Percentiles rank a stretch among this genome's conserved stretches.
Conservation (phyloP, 2,113 vertebrate species). For the Sardina pilchardus region DNA sequence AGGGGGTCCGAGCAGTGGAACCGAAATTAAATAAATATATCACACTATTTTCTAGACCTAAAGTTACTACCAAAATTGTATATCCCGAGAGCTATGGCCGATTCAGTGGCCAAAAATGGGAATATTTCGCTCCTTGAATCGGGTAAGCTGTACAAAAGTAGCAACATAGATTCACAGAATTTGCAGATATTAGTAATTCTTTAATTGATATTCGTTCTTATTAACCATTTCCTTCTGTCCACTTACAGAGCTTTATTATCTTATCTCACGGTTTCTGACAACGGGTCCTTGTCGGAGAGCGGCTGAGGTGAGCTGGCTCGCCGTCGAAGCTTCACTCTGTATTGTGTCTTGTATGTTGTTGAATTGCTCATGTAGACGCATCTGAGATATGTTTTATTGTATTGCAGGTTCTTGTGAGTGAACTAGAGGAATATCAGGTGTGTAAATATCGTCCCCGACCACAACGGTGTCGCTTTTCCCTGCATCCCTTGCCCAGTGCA, state of each 20-base stretch:
- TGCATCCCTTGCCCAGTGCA: not conserved
- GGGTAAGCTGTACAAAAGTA: conserved; percentile 79
- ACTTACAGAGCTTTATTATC: conserved; percentile 89
- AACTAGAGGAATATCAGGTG: conserved; percentile 93
- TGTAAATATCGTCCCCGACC: conserved; percentile 57
- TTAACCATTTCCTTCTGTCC: conserved; percentile 52
- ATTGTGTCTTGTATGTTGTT: conserved; percentile 41
- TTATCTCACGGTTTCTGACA: conserved; percentile 91
- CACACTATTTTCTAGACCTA: conserved; percentile 55
- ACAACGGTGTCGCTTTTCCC: conserved; percentile 28
- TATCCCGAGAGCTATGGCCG: conserved; percentile 73
- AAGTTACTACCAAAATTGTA: conserved; percentile 59
- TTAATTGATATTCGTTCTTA: conserved; percentile 51
- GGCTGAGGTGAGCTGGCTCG: conserved; percentile 84
- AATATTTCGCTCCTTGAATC: conserved; percentile 89
- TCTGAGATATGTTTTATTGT: conserved; percentile 45
- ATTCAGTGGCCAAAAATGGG: conserved; percentile 78
- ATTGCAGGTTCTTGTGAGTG: conserved; percentile 85
- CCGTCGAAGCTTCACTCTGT: conserved; percentile 43
- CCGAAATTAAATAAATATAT: conserved; percentile 78
- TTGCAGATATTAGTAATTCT: conserved; percentile 38
- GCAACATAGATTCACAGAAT: conserved; percentile 53
- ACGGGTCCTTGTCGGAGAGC: conserved; percentile 90
- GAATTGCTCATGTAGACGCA: conserved; percentile 26
- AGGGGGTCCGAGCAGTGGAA: conserved; percentile 71